phyloP scores from a whole-genome alignment of 2,797 vertebrate genomes.

The Sebastes hubbsi region DNA sequence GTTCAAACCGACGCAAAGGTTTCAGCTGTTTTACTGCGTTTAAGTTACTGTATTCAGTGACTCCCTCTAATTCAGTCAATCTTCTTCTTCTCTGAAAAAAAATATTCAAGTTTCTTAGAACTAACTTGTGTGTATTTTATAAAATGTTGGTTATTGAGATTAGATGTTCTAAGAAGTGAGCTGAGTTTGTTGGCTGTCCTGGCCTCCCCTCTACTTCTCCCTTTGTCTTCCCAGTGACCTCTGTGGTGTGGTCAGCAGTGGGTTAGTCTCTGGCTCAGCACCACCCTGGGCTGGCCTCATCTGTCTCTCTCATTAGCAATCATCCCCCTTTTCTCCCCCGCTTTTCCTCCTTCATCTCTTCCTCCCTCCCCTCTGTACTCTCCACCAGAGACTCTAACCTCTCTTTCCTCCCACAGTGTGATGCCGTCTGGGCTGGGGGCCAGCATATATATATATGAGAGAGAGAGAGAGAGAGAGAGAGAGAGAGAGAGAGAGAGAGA shows the following conservation, averaged over 20 bases:
- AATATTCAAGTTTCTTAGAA: background rate
- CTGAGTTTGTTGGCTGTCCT: background rate
- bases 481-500: background rate
- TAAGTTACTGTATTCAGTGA: background rate
- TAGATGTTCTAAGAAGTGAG: background rate
- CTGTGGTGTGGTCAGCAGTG: conserved; percentile 63
- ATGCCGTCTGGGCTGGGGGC: conserved; percentile 58
- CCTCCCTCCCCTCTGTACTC: conserved; percentile 36
- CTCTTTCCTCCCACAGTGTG: conserved; percentile 57
- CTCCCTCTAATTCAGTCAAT: background rate
- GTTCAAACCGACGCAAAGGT: background rate
- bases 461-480: background rate
- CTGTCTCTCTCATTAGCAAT: conserved; percentile 72
- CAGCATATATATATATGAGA: conserved; percentile 8
- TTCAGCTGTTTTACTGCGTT: background rate
- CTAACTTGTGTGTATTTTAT: background rate
- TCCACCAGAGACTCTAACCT: conserved; percentile 58
- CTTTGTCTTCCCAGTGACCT: conserved; percentile 55
- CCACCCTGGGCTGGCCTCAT: conserved; percentile 62
- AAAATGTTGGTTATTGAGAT: background rate
- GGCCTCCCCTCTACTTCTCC: conserved; percentile 9
- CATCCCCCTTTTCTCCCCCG: conserved; percentile 6
- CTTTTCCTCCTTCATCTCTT: conserved; percentile 34
- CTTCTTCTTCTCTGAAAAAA: background rate
- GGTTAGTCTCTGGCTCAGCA: conserved; percentile 59